Evolutionary conservation across 2,797 vertebrate genomes (phyloP).

Genomic region (Otolemur crassicaudatus): DNA sequence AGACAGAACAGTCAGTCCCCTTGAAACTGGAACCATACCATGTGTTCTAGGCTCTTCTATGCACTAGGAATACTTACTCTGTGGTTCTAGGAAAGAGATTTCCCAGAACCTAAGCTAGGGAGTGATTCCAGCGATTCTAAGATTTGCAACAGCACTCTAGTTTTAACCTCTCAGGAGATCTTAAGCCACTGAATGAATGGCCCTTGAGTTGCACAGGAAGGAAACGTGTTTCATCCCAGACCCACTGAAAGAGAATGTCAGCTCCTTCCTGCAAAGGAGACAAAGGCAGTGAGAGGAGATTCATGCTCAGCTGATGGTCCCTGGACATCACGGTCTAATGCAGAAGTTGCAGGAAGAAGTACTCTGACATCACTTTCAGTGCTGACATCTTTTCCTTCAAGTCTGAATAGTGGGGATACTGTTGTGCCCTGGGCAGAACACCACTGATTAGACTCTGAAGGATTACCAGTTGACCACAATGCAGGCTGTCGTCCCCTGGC

Average conservation of each 20-base stretch:
- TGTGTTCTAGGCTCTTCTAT: background rate
- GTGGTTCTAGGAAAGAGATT: background rate
- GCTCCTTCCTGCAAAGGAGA: background rate
- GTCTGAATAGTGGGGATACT: background rate
- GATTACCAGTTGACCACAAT: background rate
- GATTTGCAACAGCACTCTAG: background rate
- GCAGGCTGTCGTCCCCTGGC: background rate
- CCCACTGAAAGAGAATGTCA: background rate
- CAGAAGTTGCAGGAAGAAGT: background rate
- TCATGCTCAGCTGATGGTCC: background rate
- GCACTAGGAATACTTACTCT: background rate
- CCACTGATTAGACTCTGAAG: background rate
- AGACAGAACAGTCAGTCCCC: background rate
- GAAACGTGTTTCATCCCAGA: background rate
- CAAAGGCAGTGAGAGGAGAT: background rate
- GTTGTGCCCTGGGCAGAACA: background rate
- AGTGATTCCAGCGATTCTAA: background rate
- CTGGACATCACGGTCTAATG: too few relatives aligned
- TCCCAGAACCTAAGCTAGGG: background rate
- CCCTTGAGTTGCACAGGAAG: constrained; percentile 3
- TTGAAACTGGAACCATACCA: background rate
- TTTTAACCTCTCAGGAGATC: background rate
- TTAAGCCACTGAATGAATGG: background rate
- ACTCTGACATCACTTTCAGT: background rate
- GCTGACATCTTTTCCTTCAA: background rate